Percentiles rank a stretch among this genome's conserved stretches.
Evolutionary conservation across 2,888 invertebrate species (phyloP).

Genomic region (Gonocerus acuteangulatus): DNA sequence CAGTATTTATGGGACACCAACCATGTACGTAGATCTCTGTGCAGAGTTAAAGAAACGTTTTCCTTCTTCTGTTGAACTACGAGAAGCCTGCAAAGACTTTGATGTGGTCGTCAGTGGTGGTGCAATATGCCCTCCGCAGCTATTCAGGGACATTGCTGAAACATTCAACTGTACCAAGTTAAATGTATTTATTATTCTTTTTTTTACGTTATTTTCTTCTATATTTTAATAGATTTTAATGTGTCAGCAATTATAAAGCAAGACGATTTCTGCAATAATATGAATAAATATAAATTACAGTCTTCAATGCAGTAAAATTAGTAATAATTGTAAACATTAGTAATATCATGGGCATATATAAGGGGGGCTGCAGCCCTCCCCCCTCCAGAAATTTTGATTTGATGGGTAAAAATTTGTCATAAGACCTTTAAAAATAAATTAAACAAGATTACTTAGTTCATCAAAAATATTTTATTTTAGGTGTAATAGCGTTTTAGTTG

Average conservation of each 20-base stretch:
- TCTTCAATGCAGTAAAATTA: too few species aligned
- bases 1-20: conserved; percentile 68
- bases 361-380: too few species aligned
- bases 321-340: too few species aligned
- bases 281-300: too few species aligned
- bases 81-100: conserved; percentile 42
- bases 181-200: conserved; percentile 28
- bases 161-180: conserved; percentile 36
- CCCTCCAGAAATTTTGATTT: too few species aligned
- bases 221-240: too few species aligned
- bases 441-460: too few species aligned
- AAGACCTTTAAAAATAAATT: too few species aligned
- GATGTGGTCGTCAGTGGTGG: conserved; percentile 63
- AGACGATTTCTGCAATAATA: neutral
- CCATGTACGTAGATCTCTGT: conserved; percentile 76
- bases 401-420: too few species aligned
- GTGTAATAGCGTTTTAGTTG: too few species aligned
- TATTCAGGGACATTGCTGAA: conserved; percentile 48
- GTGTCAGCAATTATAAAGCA: neutral
- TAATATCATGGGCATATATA: too few species aligned
- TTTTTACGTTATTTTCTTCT: neutral
- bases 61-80: conserved; percentile 21
- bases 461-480: too few species aligned
- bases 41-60: conserved; percentile 39
- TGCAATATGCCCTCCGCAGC: conserved; percentile 58